Base-by-base conservation (phyloP, 2,113 vertebrate genomes). In the Mesembrinibis cayennensis region DNA sequence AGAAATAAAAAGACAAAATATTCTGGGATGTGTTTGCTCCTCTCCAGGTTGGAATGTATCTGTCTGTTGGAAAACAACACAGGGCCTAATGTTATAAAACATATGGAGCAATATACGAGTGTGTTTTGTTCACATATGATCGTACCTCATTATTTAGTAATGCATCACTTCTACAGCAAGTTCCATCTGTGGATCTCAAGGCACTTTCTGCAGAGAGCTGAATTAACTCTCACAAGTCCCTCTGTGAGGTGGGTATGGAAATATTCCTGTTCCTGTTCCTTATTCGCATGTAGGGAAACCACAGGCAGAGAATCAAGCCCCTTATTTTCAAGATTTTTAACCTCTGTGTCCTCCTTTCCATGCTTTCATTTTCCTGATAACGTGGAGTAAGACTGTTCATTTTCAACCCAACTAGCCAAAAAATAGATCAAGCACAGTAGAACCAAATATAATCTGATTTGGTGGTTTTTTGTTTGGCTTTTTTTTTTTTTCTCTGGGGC, bases 131-230 rank as follows among this genome's bases (percentile, higher is more conserved):
- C 95, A n/a, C 53, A 5, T 52, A 23, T 6, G 77, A 26, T 56
- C 2, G 38, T 32, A 32, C 72, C 69, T 89, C 77, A 26, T 76
- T 34, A n/a, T 49, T 96, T 26, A 32, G 63, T 38, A 38, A 45
- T 21, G 45, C 79, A 72, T 45, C 76, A 3, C 71, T 86, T 66
- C 90, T 27, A 11, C 79, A 78, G 92, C 88, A 81, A 6, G 36
- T 93, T 65, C 89, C 95, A 26, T 10, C 76, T 66, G 82, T 58
- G 95, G 90, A 82, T 95, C 88, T 87, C 67, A 52, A 87, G 85
- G 90, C 82, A 11, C 74, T 55, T 62, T n/a, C 76, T 93, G 93
- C 92, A 72, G 40, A 26, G 76, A 49, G 23, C 79, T 44, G 67
- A 67, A 3, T 82, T 67, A n/a, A 91, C 47, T 71, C 72, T 40